phyloP scores from a whole-genome alignment of 2,113 vertebrate species.

The Onychostruthus taczanowskii region DNA sequence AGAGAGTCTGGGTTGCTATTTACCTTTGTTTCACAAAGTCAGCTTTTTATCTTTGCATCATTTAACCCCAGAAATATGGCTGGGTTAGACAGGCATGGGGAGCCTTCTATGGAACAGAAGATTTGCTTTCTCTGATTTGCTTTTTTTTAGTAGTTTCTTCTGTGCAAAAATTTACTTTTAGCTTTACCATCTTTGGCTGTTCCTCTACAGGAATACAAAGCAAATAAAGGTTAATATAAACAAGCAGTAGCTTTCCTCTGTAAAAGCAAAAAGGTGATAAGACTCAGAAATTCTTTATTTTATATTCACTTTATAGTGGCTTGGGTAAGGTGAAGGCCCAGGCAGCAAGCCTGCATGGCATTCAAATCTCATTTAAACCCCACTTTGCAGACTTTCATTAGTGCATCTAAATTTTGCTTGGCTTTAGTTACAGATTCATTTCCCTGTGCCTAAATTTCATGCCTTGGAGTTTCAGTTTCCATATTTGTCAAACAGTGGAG shows the following conservation, averaged over 20 bases:
- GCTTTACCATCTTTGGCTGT: neutral
- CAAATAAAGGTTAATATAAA: neutral
- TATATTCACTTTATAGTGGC: neutral
- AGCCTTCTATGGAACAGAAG: neutral
- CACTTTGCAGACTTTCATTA: neutral
- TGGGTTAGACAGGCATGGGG: neutral
- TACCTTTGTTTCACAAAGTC: constrained; percentile 52
- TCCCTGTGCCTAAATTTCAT: neutral
- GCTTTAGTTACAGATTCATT: neutral
- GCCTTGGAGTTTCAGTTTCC: neutral
- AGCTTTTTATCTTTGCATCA: constrained; percentile 52
- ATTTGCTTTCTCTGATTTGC: neutral
- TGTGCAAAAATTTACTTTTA: neutral
- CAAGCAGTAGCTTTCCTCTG: neutral
- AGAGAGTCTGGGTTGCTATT: constrained; percentile 47
- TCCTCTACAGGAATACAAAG: neutral
- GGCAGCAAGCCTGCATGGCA: neutral
- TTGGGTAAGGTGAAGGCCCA: neutral
- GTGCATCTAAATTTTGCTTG: neutral
- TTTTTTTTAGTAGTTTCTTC: neutral
- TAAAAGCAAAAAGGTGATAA: neutral
- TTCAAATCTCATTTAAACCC: neutral
- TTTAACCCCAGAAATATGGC: constrained; percentile 57
- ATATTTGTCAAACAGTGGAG: neutral
- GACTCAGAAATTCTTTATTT: neutral